phyloP scores from a whole-genome alignment of 2,797 vertebrate species.

The Oryzias sinensis region DNA sequence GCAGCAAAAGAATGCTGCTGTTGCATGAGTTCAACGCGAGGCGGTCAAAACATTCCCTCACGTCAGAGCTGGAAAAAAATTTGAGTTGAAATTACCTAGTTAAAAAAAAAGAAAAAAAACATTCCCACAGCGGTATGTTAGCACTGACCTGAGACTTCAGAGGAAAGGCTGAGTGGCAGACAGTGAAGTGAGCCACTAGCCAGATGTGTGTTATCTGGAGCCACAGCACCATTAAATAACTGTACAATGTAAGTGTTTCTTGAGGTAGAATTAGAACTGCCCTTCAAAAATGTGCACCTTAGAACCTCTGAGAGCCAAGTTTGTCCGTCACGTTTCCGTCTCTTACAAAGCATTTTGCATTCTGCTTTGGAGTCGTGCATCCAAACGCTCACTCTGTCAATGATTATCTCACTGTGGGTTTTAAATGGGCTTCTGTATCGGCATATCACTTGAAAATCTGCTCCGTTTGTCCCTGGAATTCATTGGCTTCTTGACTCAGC shows the following conservation, averaged over 20 bases:
- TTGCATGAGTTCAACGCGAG: slow-evolving; percentile 15
- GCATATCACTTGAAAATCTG: slow-evolving; percentile 29
- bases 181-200: slow-evolving; percentile 50
- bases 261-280: slow-evolving; percentile 37
- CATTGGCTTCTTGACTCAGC: slow-evolving; percentile 30
- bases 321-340: slow-evolving; percentile 49
- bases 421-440: slow-evolving; percentile 18
- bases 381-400: slow-evolving; percentile 11
- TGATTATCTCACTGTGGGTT: slow-evolving; percentile 36
- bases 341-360: slow-evolving; percentile 45
- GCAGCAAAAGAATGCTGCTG: slow-evolving; percentile 11
- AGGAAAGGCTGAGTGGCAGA: slow-evolving; percentile 55
- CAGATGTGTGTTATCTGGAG: slow-evolving; percentile 21
- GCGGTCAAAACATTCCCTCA: slow-evolving; percentile 30
- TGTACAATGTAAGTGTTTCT: neutral
- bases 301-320: slow-evolving; percentile 42
- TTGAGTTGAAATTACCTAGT: slow-evolving; percentile 17
- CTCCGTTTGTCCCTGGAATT: slow-evolving; percentile 30
- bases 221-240: slow-evolving; percentile 24
- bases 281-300: slow-evolving; percentile 42
- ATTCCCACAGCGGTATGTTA: slow-evolving; percentile 1
- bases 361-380: slow-evolving; percentile 17
- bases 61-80: slow-evolving; percentile 23
- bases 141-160: slow-evolving; percentile 37
- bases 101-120: slow-evolving; percentile 20